Evolutionary conservation across 2,113 vertebrate genomes (phyloP).

Genomic region (Archilochus colubris): DNA sequence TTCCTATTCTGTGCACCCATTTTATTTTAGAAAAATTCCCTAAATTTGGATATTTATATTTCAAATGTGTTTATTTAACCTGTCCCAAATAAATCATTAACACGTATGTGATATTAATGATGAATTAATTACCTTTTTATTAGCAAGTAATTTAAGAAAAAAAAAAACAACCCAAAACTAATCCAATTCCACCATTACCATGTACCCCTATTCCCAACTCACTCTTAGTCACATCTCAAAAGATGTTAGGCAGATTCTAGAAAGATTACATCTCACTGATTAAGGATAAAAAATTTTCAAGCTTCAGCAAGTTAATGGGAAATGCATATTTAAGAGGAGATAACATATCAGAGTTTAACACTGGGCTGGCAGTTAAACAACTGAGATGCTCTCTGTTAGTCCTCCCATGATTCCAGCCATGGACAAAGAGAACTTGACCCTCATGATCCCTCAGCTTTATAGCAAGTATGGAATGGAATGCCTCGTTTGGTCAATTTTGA

Average conservation of each 20-base stretch:
- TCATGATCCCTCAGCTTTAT: too few species aligned
- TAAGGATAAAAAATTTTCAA: neutral
- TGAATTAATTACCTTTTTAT: neutral
- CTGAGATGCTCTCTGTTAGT: too few species aligned
- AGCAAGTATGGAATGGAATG: too few species aligned
- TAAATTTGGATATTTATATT: neutral
- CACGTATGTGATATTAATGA: neutral
- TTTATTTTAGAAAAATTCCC: neutral
- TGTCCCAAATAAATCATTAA: neutral
- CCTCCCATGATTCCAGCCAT: too few species aligned
- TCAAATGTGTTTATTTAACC: neutral
- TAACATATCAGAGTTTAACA: too few species aligned
- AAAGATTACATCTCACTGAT: neutral
- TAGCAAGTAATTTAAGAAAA: neutral
- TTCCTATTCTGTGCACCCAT: neutral
- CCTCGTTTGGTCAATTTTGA: too few species aligned
- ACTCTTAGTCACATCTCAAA: neutral
- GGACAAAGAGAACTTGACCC: too few species aligned
- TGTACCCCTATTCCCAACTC: neutral
- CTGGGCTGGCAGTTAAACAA: too few species aligned
- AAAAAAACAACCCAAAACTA: rapidly evolving
- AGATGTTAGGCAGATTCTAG: neutral
- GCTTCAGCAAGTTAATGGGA: neutral
- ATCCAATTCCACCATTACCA: neutral
- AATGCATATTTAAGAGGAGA: neutral